Evolutionary conservation across 2,113 vertebrate genomes (phyloP).

Genomic region (Paralichthys olivaceus): DNA sequence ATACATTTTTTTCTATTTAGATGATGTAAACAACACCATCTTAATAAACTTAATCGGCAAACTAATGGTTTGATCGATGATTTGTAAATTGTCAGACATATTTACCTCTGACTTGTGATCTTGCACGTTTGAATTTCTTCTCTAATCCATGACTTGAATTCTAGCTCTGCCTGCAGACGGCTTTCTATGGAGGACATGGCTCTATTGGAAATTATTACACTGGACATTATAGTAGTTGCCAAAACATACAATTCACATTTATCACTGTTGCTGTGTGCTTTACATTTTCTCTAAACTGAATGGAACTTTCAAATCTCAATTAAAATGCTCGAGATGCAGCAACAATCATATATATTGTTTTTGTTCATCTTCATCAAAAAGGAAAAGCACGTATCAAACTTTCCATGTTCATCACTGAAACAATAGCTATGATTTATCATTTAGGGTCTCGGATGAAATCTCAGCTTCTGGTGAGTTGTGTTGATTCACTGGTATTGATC

Average conservation of each 20-base stretch:
- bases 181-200: too few species aligned
- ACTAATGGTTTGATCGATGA: background rate
- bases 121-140: background rate
- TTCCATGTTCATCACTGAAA: background rate
- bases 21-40: background rate
- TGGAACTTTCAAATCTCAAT: background rate
- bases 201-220: background rate
- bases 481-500: conserved; percentile 65
- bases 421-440: background rate
- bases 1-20: too few species aligned
- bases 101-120: too few species aligned
- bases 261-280: background rate
- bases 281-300: background rate
- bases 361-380: background rate
- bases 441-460: conserved; percentile 22
- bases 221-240: background rate
- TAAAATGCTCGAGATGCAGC: background rate
- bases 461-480: conserved; percentile 55
- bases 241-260: too few species aligned
- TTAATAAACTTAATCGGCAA: background rate
- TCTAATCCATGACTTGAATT: background rate
- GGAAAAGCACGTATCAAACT: background rate
- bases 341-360: background rate
- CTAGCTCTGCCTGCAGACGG: background rate
- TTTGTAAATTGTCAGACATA: background rate